phyloP scores from a whole-genome alignment of 2,797 vertebrate species.

The Sebastes hubbsi region DNA sequence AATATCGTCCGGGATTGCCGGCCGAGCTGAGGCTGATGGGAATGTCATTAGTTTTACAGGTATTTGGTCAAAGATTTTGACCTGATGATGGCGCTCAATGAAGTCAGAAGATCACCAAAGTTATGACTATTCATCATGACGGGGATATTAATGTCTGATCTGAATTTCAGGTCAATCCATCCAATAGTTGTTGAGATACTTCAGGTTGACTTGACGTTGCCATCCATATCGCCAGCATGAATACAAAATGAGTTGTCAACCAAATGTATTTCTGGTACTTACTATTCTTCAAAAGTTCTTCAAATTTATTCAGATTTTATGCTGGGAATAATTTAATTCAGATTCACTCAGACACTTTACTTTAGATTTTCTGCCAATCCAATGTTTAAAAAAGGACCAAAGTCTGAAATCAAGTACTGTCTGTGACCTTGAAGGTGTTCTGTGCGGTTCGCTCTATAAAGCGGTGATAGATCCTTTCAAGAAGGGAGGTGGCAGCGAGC shows the following conservation, averaged over 20 bases:
- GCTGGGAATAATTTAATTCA: background rate
- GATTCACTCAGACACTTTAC: background rate
- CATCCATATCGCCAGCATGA: background rate
- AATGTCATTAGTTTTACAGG: background rate
- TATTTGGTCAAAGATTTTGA: background rate
- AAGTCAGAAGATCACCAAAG: background rate
- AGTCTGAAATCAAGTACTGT: background rate
- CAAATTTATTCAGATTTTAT: background rate
- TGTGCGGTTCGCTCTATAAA: background rate
- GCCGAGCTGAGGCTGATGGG: background rate
- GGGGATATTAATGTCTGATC: too few relatives aligned
- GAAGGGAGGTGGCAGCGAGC: background rate
- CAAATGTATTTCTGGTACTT: background rate
- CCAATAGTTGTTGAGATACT: background rate
- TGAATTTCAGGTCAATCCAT: background rate
- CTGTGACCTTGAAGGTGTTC: slow-evolving; percentile 13
- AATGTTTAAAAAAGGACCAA: background rate
- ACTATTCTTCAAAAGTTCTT: background rate
- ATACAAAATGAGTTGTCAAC: background rate
- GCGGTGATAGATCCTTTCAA: background rate
- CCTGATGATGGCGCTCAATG: background rate
- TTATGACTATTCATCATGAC: background rate
- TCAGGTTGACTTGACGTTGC: background rate
- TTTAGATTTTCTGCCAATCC: background rate
- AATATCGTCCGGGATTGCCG: rapidly evolving